phyloP scores from a whole-genome alignment of 1,140 invertebrate species.

The Goniozus legneri region DNA sequence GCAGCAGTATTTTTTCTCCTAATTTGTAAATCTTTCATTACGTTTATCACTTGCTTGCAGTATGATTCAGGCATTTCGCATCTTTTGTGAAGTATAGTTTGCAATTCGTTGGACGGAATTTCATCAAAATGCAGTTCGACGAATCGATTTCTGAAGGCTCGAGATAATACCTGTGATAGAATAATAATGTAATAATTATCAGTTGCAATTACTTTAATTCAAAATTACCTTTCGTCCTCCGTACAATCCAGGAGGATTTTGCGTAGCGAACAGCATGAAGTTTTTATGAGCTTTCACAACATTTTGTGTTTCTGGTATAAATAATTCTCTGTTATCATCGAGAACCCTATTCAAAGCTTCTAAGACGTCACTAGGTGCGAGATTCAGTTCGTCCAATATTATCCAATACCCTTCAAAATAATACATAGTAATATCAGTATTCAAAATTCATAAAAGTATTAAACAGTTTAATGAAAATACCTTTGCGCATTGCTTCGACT shows the following conservation, averaged over 20 bases:
- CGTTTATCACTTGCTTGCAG: slow-evolving; percentile 87
- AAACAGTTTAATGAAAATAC: no score
- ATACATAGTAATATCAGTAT: no score
- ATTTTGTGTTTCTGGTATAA: slow-evolving; percentile 94
- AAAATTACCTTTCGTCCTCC: slow-evolving; percentile 95
- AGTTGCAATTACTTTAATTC: no score
- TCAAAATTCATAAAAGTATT: no score
- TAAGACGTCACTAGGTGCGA: slow-evolving; percentile 96
- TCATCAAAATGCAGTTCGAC: slow-evolving; percentile 97
- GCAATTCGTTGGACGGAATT: slow-evolving; percentile 84
- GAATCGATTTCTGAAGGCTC: slow-evolving; percentile 97
- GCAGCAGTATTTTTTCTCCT: slow-evolving; percentile 80
- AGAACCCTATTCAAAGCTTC: slow-evolving; percentile 96
- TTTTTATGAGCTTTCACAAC: slow-evolving; percentile 87
- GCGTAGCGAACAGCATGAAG: slow-evolving; percentile 98
- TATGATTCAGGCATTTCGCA: slow-evolving; percentile 86
- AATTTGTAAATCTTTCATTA: slow-evolving; percentile 87
- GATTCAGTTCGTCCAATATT: slow-evolving; percentile 97
- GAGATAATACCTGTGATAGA: no score
- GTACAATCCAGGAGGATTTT: slow-evolving; percentile 97
- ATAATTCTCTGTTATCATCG: slow-evolving; percentile 96
- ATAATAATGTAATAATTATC: no score
- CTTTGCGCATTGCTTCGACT: slow-evolving; percentile 94
- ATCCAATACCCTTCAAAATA: no score
- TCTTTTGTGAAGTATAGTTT: slow-evolving; percentile 84